Percentiles rank a stretch among this genome's conserved stretches.
These are phyloP conservation scores for Coryphaenoides rupestris DNA, from an alignment of 2,113 vertebrate genomes.

Conservation along the genomic window DNA sequence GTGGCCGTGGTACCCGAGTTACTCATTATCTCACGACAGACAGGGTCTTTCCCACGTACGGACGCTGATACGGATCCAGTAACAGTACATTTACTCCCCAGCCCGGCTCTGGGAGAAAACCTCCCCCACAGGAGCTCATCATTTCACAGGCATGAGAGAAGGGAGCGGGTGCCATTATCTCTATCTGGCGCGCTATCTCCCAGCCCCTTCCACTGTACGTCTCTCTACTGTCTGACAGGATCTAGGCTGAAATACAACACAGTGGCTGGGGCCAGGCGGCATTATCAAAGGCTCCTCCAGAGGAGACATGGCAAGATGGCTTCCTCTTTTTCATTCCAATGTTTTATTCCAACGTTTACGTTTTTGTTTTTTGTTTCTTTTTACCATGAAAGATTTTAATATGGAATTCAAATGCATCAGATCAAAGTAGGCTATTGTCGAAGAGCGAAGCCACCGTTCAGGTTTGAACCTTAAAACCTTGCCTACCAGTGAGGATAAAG, in stretches of 20 bases:
- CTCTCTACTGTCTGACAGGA: conserved; percentile 36
- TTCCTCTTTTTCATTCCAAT: too few species aligned
- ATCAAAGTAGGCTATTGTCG: too few species aligned
- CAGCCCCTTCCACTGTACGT: conserved; percentile 19
- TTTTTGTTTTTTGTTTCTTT: too few species aligned
- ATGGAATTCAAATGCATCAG: too few species aligned
- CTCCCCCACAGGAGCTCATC: conserved; percentile 39
- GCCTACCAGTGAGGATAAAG: too few species aligned
- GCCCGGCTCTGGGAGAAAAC: conserved; percentile 13
- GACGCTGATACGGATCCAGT: conserved; percentile 32
- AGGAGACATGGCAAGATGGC: too few species aligned
- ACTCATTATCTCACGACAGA: conserved; percentile 8
- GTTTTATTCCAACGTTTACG: too few species aligned
- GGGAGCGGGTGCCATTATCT: conserved; percentile 42
- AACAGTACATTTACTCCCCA: conserved; percentile 28
- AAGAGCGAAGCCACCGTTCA: too few species aligned
- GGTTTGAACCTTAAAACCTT: too few species aligned
- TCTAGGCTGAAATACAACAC: conserved; percentile 31
- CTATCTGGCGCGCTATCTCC: conserved; percentile 46
- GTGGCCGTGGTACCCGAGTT: conserved; percentile 28
- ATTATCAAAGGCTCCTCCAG: background rate
- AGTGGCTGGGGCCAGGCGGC: conserved; percentile 1
- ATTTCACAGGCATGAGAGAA: conserved; percentile 48
- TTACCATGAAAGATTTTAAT: too few species aligned
- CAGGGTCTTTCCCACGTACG: conserved; percentile 39